Conservation (phyloP, 2,888 invertebrate genomes). For the Chrysomela aeneicollis region DNA sequence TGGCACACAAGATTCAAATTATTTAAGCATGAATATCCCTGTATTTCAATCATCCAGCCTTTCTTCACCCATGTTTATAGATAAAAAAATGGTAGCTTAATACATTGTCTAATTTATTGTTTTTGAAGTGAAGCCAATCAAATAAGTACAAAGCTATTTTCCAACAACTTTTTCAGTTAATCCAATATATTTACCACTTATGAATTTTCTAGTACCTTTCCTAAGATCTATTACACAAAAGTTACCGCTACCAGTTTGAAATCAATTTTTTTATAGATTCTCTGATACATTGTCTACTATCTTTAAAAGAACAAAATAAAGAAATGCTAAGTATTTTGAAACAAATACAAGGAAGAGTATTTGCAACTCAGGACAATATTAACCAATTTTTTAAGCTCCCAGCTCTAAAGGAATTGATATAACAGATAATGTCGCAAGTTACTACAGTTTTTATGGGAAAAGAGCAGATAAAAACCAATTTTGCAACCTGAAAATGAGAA, state of each 20-base stretch:
- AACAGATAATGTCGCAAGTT: constrained; percentile 20
- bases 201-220: constrained; percentile 16
- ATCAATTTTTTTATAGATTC: constrained; percentile 19
- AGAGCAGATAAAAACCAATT: constrained; percentile 22
- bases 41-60: neutral
- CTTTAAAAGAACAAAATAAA: constrained; percentile 20
- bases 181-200: constrained; percentile 6
- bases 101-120: neutral
- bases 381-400: constrained; percentile 14
- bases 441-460: constrained; percentile 21
- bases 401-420: constrained; percentile 18
- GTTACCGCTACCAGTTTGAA: constrained; percentile 17
- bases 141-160: constrained; percentile 13
- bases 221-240: constrained; percentile 7
- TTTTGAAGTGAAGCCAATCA: neutral
- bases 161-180: constrained; percentile 14
- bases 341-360: constrained; percentile 20
- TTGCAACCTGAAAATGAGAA: constrained; percentile 20
- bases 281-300: constrained; percentile 17
- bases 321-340: constrained; percentile 10
- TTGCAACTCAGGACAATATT: constrained; percentile 13
- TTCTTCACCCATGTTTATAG: constrained; percentile 8
- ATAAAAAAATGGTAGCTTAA: neutral
- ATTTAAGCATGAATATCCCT: constrained; percentile 13
- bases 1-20: neutral